Base-by-base conservation (phyloP, 2,113 vertebrate genomes). In the Arvicanthis niloticus region DNA sequence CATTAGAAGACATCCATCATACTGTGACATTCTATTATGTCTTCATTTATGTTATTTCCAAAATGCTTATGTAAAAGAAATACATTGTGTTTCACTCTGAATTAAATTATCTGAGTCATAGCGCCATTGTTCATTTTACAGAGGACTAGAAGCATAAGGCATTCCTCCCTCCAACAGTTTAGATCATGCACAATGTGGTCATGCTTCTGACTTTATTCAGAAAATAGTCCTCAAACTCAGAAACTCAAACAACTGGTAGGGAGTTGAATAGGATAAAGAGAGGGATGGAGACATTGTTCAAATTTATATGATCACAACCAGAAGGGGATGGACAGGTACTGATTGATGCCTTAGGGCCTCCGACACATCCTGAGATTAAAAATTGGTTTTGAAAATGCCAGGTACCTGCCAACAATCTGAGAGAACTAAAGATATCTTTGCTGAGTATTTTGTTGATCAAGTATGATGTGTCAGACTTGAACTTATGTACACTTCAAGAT, bases 41-140 rank as follows among this genome's bases (percentile, higher is more conserved):
- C 86, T 97, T 96, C 95, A 95, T 97, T 97, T 97, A 76, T 45
- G 34, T 94, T 92, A 19, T 96, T 96, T 91, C 53, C 70, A 95
- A 97, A 97, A 92, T 37, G 21, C 34, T 11, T 96, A 78, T 94
- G 95, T 92, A 60, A 60, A 62, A 62, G 37, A 97, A 98, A 97
- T 65, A 88, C 85, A 97, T 89, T 94, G 94, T 68, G 10, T 80
- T 60, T 97, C 62, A 95, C 31, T 90, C 51, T 72, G 6, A 87
- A 82, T 95, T 97, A 92, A 60, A 85, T 96, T 93, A 85, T 73
- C 60, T 82, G 34, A 92, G 81, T 68, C 86, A 91, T 15, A 88
- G 37, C 70, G 77, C 92, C 45, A n/a, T 95, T 93, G 94, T 86
- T 97, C 94, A 92, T 85, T 88, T 73, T 56, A 5, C 16, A 62